Conservation (phyloP, 2,113 vertebrate genomes). For the Merops nubicus region DNA sequence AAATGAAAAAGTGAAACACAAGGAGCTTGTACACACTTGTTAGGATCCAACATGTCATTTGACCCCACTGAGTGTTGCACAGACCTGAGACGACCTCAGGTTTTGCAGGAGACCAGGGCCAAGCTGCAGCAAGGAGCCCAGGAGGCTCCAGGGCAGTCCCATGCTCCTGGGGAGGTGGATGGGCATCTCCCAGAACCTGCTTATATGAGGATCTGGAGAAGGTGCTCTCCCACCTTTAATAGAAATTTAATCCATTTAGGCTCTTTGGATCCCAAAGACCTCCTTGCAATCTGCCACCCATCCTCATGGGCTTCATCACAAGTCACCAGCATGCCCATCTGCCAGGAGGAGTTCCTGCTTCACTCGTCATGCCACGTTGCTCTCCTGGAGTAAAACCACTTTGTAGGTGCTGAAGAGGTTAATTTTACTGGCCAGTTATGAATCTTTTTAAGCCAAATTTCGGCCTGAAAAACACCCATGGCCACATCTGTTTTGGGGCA, state of each 20-base stretch:
- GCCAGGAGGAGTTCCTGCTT: not conserved
- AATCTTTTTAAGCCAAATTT: not conserved
- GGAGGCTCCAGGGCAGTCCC: rapidly evolving
- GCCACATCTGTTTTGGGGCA: not conserved
- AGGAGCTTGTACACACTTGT: not conserved
- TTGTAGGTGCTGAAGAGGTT: not conserved
- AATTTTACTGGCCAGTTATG: not conserved
- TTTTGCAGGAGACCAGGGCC: not conserved
- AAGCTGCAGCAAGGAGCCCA: not conserved
- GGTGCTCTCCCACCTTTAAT: not conserved
- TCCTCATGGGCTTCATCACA: not conserved
- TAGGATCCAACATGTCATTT: not conserved
- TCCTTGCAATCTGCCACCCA: not conserved
- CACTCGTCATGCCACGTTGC: rapidly evolving
- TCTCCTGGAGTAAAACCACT: not conserved
- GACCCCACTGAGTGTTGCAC: too few relatives aligned
- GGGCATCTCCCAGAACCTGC: not conserved
- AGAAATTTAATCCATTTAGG: not conserved
- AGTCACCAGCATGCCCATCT: not conserved
- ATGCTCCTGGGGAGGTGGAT: not conserved
- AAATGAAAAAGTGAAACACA: not conserved
- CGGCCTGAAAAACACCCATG: not conserved
- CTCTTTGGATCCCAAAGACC: not conserved
- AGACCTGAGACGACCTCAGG: not conserved
- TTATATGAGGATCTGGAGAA: not conserved